Percentiles rank a stretch among this genome's conserved stretches.
Evolutionary conservation across 1,140 invertebrate genomes (phyloP).

Genomic region (Cydia splendana): DNA sequence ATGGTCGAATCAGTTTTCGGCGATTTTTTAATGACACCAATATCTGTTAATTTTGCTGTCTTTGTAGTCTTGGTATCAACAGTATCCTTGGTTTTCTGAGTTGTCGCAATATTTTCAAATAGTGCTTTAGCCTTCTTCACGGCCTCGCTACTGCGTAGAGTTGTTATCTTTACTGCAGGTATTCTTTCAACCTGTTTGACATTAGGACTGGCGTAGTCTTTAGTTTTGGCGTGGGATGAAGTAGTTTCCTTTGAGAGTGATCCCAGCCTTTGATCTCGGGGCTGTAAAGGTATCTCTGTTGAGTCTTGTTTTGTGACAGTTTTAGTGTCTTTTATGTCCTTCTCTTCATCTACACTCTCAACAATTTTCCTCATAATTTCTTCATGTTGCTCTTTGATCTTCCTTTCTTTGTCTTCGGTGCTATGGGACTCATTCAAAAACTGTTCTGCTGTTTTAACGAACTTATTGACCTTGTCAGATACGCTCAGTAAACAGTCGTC

Average conservation of each 20-base stretch:
- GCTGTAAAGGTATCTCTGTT: constrained; percentile 31
- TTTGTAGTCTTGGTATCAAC: constrained; percentile 41
- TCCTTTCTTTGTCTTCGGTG: constrained; percentile 68
- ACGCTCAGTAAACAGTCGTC: constrained; percentile 81
- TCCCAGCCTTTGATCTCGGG: constrained; percentile 33
- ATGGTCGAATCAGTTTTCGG: constrained; percentile 57
- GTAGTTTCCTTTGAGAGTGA: constrained; percentile 42
- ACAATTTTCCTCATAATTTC: constrained; percentile 68
- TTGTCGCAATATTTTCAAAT: constrained; percentile 83
- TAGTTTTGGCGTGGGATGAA: constrained; percentile 50
- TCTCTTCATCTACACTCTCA: constrained; percentile 51
- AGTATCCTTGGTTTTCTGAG: constrained; percentile 58
- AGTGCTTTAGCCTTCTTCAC: constrained; percentile 84
- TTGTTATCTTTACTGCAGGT: constrained; percentile 65
- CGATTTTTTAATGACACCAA: constrained; percentile 64
- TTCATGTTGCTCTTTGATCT: constrained; percentile 73
- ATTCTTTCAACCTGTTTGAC: constrained; percentile 52
- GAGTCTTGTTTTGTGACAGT: constrained; percentile 26
- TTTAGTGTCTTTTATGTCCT: constrained; percentile 28
- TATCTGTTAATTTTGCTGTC: constrained; percentile 68
- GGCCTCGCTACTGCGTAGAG: constrained; percentile 80
- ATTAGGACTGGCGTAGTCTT: constrained; percentile 46
- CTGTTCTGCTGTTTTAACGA: constrained; percentile 81
- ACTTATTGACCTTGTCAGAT: constrained; percentile 83
- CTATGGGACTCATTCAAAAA: constrained; percentile 66